Evolutionary conservation across 2,888 invertebrate species (phyloP).

Genomic region (Calameuta pallipes): DNA sequence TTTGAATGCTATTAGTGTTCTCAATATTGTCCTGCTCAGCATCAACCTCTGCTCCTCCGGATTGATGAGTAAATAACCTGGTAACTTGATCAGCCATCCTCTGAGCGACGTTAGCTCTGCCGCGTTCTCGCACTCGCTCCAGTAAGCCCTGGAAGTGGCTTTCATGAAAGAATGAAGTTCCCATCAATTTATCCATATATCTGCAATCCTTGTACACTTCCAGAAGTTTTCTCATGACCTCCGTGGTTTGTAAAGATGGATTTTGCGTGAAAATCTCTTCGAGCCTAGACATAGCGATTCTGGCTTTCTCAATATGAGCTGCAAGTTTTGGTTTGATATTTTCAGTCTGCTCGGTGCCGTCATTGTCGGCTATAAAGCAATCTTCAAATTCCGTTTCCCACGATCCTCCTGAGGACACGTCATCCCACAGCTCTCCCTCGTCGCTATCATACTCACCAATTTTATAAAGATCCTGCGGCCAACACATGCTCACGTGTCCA

Average conservation of each 20-base stretch:
- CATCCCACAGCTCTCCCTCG: constrained; percentile 81
- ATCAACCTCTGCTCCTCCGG: constrained; percentile 47
- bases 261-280: constrained; percentile 85
- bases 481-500: constrained; percentile 86
- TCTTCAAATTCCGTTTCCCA: constrained; percentile 85
- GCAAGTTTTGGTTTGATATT: constrained; percentile 73
- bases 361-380: constrained; percentile 70
- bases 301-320: constrained; percentile 81
- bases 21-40: constrained; percentile 37
- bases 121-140: constrained; percentile 80
- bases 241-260: constrained; percentile 79
- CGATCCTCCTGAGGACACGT: constrained; percentile 79
- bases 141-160: constrained; percentile 82
- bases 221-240: constrained; percentile 82
- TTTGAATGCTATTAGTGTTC: constrained; percentile 39
- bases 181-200: constrained; percentile 86
- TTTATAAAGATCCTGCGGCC: constrained; percentile 92
- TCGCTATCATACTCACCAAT: constrained; percentile 82
- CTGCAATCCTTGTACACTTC: constrained; percentile 88
- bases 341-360: constrained; percentile 61
- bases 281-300: constrained; percentile 78
- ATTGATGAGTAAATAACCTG: constrained; percentile 59
- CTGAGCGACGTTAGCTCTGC: constrained; percentile 75
- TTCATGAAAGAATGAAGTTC: constrained; percentile 87
- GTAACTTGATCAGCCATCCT: constrained; percentile 80